Conservation (phyloP, 2,113 vertebrate genomes). For the Willisornis vidua region DNA sequence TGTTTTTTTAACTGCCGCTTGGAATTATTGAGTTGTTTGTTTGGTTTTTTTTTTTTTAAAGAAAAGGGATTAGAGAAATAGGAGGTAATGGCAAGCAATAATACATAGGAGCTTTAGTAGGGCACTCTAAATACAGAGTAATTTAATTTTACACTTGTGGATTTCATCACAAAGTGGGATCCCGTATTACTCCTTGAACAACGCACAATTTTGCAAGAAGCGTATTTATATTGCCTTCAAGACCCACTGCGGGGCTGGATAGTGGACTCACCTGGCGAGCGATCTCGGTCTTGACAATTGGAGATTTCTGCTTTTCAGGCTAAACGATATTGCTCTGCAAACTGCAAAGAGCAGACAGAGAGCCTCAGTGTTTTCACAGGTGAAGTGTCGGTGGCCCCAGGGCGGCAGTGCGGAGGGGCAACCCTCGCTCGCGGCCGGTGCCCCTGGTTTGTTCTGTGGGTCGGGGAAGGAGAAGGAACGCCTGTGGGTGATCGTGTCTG, state of each 20-base stretch:
- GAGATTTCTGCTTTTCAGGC: not conserved
- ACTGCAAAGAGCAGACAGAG: not conserved
- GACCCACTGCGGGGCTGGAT: not conserved
- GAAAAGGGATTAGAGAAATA: not conserved
- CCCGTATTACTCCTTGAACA: not conserved
- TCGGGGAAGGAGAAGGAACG: accelerated
- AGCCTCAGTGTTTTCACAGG: not conserved
- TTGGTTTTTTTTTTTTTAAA: not conserved
- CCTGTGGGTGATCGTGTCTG: not conserved
- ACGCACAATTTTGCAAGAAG: not conserved
- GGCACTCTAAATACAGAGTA: not conserved
- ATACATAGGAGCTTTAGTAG: not conserved
- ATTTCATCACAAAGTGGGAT: not conserved
- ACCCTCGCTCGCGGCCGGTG: accelerated
- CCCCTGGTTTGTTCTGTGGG: not conserved
- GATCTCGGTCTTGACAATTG: not conserved
- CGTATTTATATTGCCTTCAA: not conserved
- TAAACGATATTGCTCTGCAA: not conserved
- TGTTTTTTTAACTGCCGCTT: not conserved
- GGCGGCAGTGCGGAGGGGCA: not conserved
- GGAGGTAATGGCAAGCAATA: not conserved
- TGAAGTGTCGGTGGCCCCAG: accelerated
- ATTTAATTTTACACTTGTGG: not conserved
- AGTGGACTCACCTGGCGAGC: not conserved
- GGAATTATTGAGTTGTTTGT: not conserved